Evolutionary conservation across 64 coral and sea anemone species (phyloP).

Genomic region (Platygyra sinensis): DNA sequence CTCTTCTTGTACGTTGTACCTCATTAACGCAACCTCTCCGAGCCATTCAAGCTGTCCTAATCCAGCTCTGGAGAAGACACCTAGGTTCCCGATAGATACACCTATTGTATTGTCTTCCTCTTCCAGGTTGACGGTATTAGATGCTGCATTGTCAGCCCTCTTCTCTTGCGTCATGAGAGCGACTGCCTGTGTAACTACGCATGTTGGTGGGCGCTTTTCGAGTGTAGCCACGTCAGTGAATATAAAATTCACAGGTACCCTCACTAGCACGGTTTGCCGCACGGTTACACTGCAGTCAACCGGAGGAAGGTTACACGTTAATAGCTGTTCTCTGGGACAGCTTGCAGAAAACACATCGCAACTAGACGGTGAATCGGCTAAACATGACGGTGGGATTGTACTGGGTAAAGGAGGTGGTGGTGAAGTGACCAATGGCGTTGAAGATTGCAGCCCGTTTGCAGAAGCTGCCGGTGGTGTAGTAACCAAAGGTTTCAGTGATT

Average conservation of each 20-base stretch:
- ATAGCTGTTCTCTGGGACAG: too few relatives aligned
- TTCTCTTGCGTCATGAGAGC: neutral
- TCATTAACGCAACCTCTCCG: neutral
- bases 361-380: too few relatives aligned
- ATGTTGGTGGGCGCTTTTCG: neutral
- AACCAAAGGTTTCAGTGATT: neutral
- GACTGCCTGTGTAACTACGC: neutral
- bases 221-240: neutral
- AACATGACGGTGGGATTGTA: too few relatives aligned
- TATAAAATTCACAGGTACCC: neutral
- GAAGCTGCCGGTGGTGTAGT: neutral
- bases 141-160: too few relatives aligned
- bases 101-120: neutral
- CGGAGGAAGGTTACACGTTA: neutral
- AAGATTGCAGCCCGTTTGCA: neutral
- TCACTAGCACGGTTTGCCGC: neutral
- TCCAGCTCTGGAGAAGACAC: neutral
- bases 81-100: neutral
- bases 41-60: constrained; percentile 13
- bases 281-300: constrained; percentile 16
- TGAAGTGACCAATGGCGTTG: neutral
- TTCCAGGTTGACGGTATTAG: neutral
- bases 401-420: too few relatives aligned
- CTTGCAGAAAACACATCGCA: too few relatives aligned
- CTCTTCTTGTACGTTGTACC: neutral